Conservation (phyloP, 2,113 vertebrate species). For the Etheostoma spectabile region DNA sequence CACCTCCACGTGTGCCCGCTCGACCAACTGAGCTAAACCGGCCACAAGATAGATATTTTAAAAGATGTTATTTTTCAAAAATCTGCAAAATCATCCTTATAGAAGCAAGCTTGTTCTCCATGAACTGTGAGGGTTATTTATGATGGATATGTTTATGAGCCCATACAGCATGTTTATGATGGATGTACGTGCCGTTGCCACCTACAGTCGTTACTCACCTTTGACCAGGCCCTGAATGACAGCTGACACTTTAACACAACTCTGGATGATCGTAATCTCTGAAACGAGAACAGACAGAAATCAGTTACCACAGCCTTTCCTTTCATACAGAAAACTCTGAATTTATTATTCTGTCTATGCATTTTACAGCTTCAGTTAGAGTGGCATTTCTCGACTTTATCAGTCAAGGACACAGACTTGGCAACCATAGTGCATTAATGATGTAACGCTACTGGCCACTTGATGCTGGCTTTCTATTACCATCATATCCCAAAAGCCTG, state of each 20-base stretch:
- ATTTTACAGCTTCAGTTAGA: background rate
- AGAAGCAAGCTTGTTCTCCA: background rate
- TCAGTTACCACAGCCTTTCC: background rate
- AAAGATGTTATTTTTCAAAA: background rate
- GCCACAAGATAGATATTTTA: too few species aligned
- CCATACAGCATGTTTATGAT: slow-evolving; percentile 16
- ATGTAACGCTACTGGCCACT: background rate
- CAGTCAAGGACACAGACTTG: background rate
- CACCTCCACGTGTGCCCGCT: too few species aligned
- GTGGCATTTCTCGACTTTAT: background rate
- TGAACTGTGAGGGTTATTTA: background rate
- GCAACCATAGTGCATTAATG: background rate
- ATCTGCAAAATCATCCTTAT: background rate
- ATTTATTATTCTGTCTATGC: background rate
- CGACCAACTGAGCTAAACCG: too few species aligned
- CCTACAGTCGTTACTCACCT: slow-evolving; percentile 81
- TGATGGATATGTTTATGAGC: background rate
- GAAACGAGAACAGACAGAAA: slow-evolving; percentile 26
- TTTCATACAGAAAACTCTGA: background rate
- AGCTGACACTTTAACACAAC: slow-evolving; percentile 87
- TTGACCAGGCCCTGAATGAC: slow-evolving; percentile 95
- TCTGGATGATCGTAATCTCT: slow-evolving; percentile 93
- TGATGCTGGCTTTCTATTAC: background rate
- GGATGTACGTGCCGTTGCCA: background rate
- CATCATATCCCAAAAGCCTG: background rate